phyloP scores from a whole-genome alignment of 2,888 invertebrate genomes.

The Pollenia labialis region DNA sequence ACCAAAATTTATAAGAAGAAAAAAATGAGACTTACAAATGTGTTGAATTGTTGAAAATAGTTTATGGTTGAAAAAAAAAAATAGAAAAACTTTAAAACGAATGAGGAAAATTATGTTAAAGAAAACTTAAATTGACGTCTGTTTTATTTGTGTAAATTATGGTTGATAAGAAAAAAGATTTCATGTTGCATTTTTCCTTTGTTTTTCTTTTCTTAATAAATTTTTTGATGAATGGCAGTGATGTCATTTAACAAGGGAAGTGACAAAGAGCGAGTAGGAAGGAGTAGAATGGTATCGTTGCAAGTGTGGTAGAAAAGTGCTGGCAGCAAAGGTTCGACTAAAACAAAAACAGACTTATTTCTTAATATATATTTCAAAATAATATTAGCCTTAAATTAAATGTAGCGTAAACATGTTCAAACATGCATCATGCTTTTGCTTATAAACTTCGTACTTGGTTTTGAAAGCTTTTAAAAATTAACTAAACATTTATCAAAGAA shows the following conservation, averaged over 20 bases:
- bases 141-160: slow-evolving; percentile 69
- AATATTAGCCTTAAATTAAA: too few relatives aligned
- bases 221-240: not conserved
- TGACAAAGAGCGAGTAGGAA: not conserved
- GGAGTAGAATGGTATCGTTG: too few relatives aligned
- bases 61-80: slow-evolving; percentile 60
- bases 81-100: slow-evolving; percentile 38
- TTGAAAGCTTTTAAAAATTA: too few relatives aligned
- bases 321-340: too few relatives aligned
- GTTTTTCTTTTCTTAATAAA: not conserved
- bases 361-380: too few relatives aligned
- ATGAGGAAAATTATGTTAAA: slow-evolving; percentile 66
- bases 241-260: slow-evolving; percentile 23
- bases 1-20: slow-evolving; percentile 37
- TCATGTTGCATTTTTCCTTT: slow-evolving; percentile 16
- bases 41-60: slow-evolving; percentile 70
- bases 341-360: too few relatives aligned
- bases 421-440: too few relatives aligned
- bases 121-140: slow-evolving; percentile 68
- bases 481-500: too few relatives aligned
- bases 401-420: too few relatives aligned
- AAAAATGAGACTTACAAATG: slow-evolving; percentile 55
- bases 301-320: too few relatives aligned
- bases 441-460: too few relatives aligned
- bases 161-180: slow-evolving; percentile 59